Base-by-base conservation (phyloP, 2,797 vertebrate genomes). In the Xenopus petersii region DNA sequence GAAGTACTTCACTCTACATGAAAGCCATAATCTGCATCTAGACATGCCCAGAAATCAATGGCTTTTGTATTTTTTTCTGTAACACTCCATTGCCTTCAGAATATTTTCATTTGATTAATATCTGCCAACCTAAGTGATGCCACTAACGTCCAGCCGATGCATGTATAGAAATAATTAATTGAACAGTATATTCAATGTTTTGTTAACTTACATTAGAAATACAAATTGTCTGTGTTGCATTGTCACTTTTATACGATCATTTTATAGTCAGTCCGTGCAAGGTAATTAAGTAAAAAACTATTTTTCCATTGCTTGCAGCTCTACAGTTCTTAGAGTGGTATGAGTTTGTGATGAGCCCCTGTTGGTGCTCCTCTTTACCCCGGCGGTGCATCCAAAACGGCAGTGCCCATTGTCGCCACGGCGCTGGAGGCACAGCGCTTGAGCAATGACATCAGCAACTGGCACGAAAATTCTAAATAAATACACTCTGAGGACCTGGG, bases 81-180 rank as follows among this genome's bases (percentile, higher is more conserved):
- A 78, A 78, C 75, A 77, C 75, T 73, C 75, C 65, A 73, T 73
- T 65, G 54, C 70, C 68, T 73, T 59, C 64, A 26, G 73, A 78
- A 78, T 33, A 67, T 64, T 73, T 73, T 51, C 66, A 5, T 55
- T 70, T 78, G 70, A 78, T 73, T 78, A 70, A 67, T 73, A 73
- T 78, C 75, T 73, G 47, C 63, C 64, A 77, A 73, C 49, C 75
- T 73, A 64, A 73, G 59, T 70, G 68, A 58, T 56, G 70, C 67
- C 70, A 77, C 70, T 42, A 77, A 77, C 54, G 68, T 73, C 65
- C 51, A 73, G 65, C 75, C 70, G 58, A 61, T 49, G 24, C 64
- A 59, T 78, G 75, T 73, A 78, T 78, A 73, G 75, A 64, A 73
- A 59, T 59, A 73, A 78, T 78, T 78, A 73, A 58, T 48, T 78